phyloP scores from a whole-genome alignment of 2,113 vertebrate genomes.

The Pterocles burchelli region DNA sequence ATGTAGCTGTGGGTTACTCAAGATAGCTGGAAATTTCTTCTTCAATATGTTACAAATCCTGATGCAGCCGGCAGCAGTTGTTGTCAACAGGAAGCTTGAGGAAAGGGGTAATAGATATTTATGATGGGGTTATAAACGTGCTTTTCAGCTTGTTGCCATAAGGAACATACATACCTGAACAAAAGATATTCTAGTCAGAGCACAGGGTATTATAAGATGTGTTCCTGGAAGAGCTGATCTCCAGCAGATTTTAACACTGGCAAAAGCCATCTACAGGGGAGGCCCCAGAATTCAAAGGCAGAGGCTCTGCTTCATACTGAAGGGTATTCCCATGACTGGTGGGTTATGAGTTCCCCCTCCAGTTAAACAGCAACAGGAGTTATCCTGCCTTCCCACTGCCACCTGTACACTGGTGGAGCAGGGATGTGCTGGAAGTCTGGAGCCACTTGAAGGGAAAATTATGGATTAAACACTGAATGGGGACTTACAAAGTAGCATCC shows the following conservation, averaged over 20 bases:
- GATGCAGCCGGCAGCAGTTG: neutral
- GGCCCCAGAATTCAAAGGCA: neutral
- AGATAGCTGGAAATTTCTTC: neutral
- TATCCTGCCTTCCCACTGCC: neutral
- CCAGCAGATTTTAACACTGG: neutral
- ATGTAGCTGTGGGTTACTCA: neutral
- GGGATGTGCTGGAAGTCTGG: neutral
- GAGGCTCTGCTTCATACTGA: neutral
- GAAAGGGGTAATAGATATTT: neutral
- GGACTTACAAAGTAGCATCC: neutral
- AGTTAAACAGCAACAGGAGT: neutral
- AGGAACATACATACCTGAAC: neutral
- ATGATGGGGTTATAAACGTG: neutral
- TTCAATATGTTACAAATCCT: neutral
- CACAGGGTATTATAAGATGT: neutral
- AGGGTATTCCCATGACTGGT: neutral
- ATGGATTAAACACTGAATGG: neutral
- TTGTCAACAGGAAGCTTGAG: neutral
- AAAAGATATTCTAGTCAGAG: neutral
- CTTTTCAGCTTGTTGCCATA: neutral
- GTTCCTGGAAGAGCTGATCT: neutral
- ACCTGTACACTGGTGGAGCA: neutral
- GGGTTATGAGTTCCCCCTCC: rapidly evolving
- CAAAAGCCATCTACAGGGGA: neutral
- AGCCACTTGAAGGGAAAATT: neutral